Evolutionary conservation across 2,113 vertebrate species (phyloP).

Genomic region (Camelus bactrianus): DNA sequence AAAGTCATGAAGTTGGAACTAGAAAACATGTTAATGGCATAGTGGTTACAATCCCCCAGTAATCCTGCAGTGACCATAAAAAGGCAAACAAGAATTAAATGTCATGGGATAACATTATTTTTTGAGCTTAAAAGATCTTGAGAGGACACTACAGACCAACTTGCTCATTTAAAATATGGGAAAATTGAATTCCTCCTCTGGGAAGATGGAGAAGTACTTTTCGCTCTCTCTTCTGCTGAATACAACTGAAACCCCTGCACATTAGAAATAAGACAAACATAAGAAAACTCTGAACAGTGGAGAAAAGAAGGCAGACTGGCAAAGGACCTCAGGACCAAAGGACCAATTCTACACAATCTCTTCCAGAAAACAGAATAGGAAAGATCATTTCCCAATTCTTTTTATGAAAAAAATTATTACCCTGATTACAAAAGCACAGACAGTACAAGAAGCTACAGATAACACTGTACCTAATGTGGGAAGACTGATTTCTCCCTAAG

Average conservation of each 20-base stretch:
- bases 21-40: neutral
- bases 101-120: neutral
- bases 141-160: neutral
- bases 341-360: neutral
- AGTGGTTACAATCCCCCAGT: neutral
- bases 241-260: neutral
- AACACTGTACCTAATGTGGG: neutral
- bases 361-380: neutral
- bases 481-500: neutral
- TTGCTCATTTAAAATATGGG: neutral
- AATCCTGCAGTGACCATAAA: neutral
- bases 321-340: neutral
- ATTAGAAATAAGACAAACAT: neutral
- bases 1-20: neutral
- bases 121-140: neutral
- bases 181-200: neutral
- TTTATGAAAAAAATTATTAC: neutral
- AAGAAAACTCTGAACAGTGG: neutral
- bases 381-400: neutral
- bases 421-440: neutral
- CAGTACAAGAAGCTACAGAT: neutral
- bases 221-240: neutral
- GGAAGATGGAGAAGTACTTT: neutral
- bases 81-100: neutral
- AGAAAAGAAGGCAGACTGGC: neutral